Conservation (phyloP, 2,797 vertebrate species). For the Chloroceryle amazona region DNA sequence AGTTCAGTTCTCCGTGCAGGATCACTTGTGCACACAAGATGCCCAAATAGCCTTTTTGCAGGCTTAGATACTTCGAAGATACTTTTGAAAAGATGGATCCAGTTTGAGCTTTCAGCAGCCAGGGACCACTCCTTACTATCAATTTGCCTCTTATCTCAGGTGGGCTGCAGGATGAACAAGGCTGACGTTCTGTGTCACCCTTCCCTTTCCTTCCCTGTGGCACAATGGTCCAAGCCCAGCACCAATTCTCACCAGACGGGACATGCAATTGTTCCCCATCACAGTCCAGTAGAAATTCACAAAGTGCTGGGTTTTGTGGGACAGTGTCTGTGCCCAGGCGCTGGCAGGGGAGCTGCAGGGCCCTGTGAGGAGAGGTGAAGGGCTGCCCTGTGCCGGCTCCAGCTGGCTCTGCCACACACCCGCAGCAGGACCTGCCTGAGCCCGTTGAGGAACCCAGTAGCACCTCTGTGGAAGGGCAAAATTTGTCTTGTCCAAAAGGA, state of each 20-base stretch:
- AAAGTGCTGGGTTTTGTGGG: background rate
- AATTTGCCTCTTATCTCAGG: background rate
- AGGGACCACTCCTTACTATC: background rate
- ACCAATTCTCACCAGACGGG: background rate
- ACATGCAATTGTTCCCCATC: background rate
- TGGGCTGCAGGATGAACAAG: background rate
- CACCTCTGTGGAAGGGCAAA: background rate
- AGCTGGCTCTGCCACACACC: background rate
- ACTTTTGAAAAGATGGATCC: background rate
- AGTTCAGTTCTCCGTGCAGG: background rate
- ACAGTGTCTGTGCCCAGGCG: background rate
- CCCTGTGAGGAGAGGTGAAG: background rate
- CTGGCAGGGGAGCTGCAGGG: background rate
- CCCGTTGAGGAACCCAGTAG: fast-evolving
- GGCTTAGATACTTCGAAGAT: background rate
- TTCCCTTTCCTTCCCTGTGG: background rate
- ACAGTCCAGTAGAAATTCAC: background rate
- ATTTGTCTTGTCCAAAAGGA: fast-evolving
- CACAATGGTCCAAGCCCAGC: background rate
- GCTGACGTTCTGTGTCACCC: background rate
- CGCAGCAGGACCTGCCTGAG: background rate
- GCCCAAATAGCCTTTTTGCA: background rate
- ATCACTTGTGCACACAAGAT: background rate
- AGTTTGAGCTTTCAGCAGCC: background rate
- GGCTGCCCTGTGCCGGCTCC: background rate